Evolutionary conservation across 2,888 invertebrate species (phyloP), one percentile per base, ranked within the genome.

Genomic region (Chloroclysta siterata): DNA sequence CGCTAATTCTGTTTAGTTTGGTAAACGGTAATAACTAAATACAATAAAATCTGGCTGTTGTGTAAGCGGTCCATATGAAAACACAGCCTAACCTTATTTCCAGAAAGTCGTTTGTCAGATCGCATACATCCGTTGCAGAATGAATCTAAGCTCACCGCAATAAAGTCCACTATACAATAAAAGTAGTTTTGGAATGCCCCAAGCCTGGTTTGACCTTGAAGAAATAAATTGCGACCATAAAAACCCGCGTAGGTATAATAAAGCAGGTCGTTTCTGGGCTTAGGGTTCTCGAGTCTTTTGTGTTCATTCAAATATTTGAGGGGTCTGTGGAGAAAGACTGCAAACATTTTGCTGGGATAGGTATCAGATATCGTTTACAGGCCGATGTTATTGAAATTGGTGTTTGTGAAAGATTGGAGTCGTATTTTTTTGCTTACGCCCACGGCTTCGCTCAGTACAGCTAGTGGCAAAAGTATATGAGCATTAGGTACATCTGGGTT

Each of bases 231-330:
- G 55, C 55, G 39, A 47, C 53, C 53, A 53, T 68, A 70, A 70
- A 61, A 65, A 36, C 60, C 64, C 29, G 47, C 50, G 50, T 63
- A 69, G 62, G 55, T 60, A 60, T 46, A 67, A 66, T 63, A 66
- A 66, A 66, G 57, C 50, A 60, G 56, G 57, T 60, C 60, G 66
- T 47, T 62, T 53, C 47, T 62, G 51, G 64, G 66, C 50, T 62
- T 29, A 42, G 53, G 61, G 58, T 42, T 53, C 42, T 44, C 50
- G 50, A 59, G 59, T 56, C 63, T 61, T 62, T 66, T 69, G 69
- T 69, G 53, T 55, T 69, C 60, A 39, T 42, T 55, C 66, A 69
- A 71, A 69, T 68, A 71, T 68, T 71, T 67, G 67, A 60, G 51
- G 62, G 53, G 60, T 44, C 33, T 52, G 29, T 48, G 42, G 44